Evolutionary conservation across 2,113 vertebrate species (phyloP), one percentile per base, ranked within the genome.

Genomic region (Lanius ludovicianus): DNA sequence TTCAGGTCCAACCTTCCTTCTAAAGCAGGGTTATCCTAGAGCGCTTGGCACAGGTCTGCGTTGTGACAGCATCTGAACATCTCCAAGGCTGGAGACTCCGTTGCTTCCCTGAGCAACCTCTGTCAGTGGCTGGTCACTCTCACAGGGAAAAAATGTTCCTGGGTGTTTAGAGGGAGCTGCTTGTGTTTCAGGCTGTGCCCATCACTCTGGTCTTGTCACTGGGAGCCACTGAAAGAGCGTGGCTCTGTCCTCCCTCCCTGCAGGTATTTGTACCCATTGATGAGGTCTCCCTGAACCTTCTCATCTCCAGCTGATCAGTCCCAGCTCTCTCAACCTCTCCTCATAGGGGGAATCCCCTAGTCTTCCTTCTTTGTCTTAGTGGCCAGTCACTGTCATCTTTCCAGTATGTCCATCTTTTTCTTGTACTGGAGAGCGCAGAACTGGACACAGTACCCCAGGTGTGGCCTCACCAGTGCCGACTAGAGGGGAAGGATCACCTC

Each of bases 401-500:
- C 9, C 15, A 57, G 21, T 44, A 15, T 39, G 10, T 62, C 39
- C 8, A 9, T 39, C 11, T 39, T 19, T 55, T 7, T 73, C 11
- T 39, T 63, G 11, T 15, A 21, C 13, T 53, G 57, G 13, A 16
- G 44, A 78, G 39, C 3, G 15, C 31, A 62, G 15, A 46, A 23
- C 7, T 47, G 47, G 22, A 27, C 23, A 4, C 4, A 6, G 11
- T 42, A 50, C 7, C 13, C 8, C 7, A 2, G 8, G 2, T 27
- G 31, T 67, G 47, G 42, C 63, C 10, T 59, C 25, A 59, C 14
- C 31, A 68, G 21, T 50, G 49, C 28, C 1, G 8, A 5, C 37
- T 13, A 49, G 42, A 57, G 19, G 15, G 17, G 15, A 46, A 73
- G 49, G 53, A 55, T 71, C 33, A 35, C 33, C 22, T 64, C 6